A percentile compares a stretch with the other conserved stretches of the same genome.
phyloP scores from a whole-genome alignment of 2,797 vertebrate species.

The Okamejei kenojei region DNA sequence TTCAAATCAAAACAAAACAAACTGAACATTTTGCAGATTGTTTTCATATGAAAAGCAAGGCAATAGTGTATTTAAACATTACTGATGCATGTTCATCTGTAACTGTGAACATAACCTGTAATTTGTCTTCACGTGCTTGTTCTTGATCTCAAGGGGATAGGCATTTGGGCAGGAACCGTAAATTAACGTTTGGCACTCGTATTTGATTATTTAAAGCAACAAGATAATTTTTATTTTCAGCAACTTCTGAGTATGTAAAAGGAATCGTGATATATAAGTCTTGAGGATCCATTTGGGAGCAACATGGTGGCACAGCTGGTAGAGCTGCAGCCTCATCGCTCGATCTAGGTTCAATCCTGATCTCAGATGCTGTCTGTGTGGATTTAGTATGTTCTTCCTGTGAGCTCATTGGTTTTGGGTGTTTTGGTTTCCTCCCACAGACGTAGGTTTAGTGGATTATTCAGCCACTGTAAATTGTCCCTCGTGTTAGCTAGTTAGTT shows the following conservation, averaged over 20 bases:
- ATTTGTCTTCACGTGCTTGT: not conserved
- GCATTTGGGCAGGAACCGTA: not conserved
- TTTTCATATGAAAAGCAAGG: no score
- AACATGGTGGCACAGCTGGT: no score
- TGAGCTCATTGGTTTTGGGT: no score
- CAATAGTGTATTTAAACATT: not conserved
- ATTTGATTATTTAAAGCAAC: not conserved
- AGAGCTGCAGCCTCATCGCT: no score
- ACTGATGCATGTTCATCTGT: not conserved
- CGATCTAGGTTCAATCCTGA: no score
- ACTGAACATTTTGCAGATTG: no score
- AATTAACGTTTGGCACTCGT: not conserved
- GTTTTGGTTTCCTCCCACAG: no score
- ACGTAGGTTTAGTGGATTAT: no score
- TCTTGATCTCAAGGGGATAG: not conserved
- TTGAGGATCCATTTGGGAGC: not conserved
- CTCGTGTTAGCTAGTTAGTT: no score
- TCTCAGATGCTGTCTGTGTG: no score
- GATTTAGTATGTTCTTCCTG: no score
- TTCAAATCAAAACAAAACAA: not conserved
- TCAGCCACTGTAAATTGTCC: no score
- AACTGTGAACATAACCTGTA: not conserved
- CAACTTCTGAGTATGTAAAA: not conserved
- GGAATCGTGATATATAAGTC: not conserved
- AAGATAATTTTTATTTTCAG: not conserved